A percentile compares a stretch with the other conserved stretches of the same genome.
These are phyloP conservation scores for Kryptolebias ocellatus DNA, from an alignment of 2,797 vertebrate species.

Conservation along the genomic window DNA sequence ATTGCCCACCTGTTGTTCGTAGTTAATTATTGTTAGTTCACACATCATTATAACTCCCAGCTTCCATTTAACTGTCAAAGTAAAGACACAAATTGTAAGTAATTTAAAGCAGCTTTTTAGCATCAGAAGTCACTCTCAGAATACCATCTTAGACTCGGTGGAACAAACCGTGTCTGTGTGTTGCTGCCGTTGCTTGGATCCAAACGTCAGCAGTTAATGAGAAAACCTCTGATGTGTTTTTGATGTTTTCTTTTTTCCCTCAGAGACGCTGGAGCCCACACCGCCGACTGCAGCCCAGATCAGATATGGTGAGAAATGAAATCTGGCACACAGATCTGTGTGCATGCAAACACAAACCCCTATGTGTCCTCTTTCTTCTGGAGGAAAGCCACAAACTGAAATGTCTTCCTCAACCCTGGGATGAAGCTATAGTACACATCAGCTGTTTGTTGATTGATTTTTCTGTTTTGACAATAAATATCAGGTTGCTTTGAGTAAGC, in stretches of 20 bases:
- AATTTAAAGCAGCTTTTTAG: background rate
- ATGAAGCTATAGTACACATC: background rate
- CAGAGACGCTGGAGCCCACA: conserved; percentile 88
- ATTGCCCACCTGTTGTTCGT: background rate
- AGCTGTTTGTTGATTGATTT: no score
- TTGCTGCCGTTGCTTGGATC: background rate
- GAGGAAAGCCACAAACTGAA: background rate
- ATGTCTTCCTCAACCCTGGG: background rate
- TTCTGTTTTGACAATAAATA: no score
- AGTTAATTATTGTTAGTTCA: background rate
- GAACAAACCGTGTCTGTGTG: background rate
- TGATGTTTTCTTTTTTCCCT: conserved; percentile 44
- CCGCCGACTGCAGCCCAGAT: conserved; percentile 89
- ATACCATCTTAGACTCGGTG: background rate
- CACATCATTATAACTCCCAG: background rate
- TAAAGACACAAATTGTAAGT: background rate
- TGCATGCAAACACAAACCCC: conserved; percentile 10
- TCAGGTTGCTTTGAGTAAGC: no score
- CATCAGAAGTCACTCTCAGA: background rate
- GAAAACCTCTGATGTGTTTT: conserved; percentile 6
- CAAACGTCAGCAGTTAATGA: conserved; percentile 12
- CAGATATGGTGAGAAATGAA: conserved; percentile 85
- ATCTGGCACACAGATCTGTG: background rate
- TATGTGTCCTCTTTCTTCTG: background rate
- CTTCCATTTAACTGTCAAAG: background rate